A percentile compares a stretch with the other conserved stretches of the same genome.
phyloP scores from a whole-genome alignment of 1,140 invertebrate genomes.

The Lepidurus apus region DNA sequence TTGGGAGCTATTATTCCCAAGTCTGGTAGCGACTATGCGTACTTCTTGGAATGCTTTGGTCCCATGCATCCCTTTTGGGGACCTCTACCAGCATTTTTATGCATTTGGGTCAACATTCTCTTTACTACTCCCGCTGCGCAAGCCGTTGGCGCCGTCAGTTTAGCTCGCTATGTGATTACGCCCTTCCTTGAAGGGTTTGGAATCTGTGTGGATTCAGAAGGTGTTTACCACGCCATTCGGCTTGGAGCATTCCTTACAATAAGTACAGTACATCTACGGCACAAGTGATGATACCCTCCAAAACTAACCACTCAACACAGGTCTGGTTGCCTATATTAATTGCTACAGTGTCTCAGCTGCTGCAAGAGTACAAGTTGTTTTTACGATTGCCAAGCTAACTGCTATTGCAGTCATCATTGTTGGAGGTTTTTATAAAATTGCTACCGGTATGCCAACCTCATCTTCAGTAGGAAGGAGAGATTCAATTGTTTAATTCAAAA shows the following conservation, averaged over 20 bases:
- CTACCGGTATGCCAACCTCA: conserved; percentile 40
- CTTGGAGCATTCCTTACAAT: conserved; percentile 24
- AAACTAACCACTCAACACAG: too few relatives aligned
- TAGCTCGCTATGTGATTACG: conserved; percentile 73
- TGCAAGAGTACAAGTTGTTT: conserved; percentile 46
- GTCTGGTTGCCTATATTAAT: conserved; percentile 47
- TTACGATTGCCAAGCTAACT: conserved; percentile 48
- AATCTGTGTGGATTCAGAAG: too few relatives aligned
- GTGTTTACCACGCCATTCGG: too few relatives aligned
- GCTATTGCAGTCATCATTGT: conserved; percentile 47
- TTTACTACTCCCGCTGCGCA: conserved; percentile 43
- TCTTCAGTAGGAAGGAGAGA: too few relatives aligned
- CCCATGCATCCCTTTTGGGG: too few relatives aligned
- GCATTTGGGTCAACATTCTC: conserved; percentile 43
- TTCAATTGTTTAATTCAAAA: neutral
- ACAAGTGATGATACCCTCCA: too few relatives aligned
- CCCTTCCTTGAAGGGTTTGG: conserved; percentile 73
- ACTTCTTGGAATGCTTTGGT: too few relatives aligned
- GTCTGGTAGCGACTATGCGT: too few relatives aligned
- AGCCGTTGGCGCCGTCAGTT: conserved; percentile 36
- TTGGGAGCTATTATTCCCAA: too few relatives aligned
- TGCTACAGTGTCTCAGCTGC: conserved; percentile 48
- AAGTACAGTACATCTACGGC: too few relatives aligned
- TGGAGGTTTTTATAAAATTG: conserved; percentile 45
- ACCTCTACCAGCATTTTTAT: too few relatives aligned